Percentiles rank a stretch among this genome's conserved stretches.
These are phyloP conservation scores for Acheta domesticus DNA, from an alignment of 2,888 invertebrate species.

Conservation along the genomic window DNA sequence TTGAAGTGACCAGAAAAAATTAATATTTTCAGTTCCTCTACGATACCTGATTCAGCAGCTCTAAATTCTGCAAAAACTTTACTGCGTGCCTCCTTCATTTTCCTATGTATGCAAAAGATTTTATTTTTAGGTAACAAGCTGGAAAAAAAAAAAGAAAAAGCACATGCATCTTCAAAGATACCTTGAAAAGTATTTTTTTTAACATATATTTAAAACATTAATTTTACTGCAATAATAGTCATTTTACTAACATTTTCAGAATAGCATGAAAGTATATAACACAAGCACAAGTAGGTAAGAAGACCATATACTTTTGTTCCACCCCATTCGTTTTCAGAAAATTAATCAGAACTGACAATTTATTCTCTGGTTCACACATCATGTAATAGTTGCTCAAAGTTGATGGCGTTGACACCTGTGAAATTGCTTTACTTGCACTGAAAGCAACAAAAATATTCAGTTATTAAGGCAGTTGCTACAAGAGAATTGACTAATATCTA, in stretches of 20 bases:
- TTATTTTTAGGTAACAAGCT: conserved; percentile 50
- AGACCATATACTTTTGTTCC: conserved; percentile 72
- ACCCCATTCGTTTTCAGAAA: conserved; percentile 64
- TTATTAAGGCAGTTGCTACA: no score
- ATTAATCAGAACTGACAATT: conserved; percentile 72
- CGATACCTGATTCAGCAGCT: conserved; percentile 49
- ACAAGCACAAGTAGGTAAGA: conserved; percentile 92
- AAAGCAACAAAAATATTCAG: no score
- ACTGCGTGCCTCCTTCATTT: conserved; percentile 85
- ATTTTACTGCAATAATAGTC: conserved; percentile 25
- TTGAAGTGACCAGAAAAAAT: no score
- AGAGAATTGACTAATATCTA: no score
- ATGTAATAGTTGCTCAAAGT: conserved; percentile 68
- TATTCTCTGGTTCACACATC: conserved; percentile 72
- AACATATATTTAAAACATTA: neutral
- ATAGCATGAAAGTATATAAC: conserved; percentile 82
- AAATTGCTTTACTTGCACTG: no score
- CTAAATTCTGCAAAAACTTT: conserved; percentile 81
- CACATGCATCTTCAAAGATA: no score
- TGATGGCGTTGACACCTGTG: conserved; percentile 48
- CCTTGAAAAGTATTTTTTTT: no score
- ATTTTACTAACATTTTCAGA: conserved; percentile 44
- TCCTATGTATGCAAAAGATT: conserved; percentile 85
- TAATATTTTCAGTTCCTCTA: no score
- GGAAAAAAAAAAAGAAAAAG: conserved; percentile 38